These are phyloP conservation scores for Hippocampus mohnikei DNA, from an alignment of 2,113 vertebrate species.

Conservation along the genomic window DNA sequence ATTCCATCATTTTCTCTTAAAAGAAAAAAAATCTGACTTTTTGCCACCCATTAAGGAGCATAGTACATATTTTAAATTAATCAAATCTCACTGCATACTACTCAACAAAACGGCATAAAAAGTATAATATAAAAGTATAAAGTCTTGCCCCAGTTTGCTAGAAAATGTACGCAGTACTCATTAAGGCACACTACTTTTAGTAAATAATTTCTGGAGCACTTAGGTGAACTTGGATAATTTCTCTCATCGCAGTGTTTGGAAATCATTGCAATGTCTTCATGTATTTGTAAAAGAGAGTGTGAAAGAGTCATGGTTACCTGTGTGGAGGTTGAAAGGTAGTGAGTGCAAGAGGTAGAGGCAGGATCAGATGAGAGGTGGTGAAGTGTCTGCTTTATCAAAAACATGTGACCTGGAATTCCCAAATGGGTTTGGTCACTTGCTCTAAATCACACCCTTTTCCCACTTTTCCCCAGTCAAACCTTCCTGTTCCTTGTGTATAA, in stretches of 20 bases:
- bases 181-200: neutral
- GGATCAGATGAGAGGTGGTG: conserved; percentile 21
- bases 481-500: conserved; percentile 50
- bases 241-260: neutral
- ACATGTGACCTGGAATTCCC: conserved; percentile 39
- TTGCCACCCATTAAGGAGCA: neutral
- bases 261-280: neutral
- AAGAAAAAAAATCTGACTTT: neutral
- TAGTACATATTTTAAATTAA: neutral
- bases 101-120: neutral
- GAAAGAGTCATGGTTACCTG: conserved; percentile 37
- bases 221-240: no score
- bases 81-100: neutral
- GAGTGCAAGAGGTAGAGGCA: conserved; percentile 11
- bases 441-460: conserved; percentile 56
- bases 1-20: neutral
- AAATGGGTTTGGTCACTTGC: conserved; percentile 46
- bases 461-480: conserved; percentile 36
- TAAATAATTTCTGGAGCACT: neutral
- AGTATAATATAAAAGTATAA: neutral
- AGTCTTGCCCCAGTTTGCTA: neutral
- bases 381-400: conserved; percentile 36
- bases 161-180: neutral
- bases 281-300: neutral
- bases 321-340: conserved; percentile 23